Conservation (phyloP, 1,140 invertebrate genomes). For the Cotesia chilonis region DNA sequence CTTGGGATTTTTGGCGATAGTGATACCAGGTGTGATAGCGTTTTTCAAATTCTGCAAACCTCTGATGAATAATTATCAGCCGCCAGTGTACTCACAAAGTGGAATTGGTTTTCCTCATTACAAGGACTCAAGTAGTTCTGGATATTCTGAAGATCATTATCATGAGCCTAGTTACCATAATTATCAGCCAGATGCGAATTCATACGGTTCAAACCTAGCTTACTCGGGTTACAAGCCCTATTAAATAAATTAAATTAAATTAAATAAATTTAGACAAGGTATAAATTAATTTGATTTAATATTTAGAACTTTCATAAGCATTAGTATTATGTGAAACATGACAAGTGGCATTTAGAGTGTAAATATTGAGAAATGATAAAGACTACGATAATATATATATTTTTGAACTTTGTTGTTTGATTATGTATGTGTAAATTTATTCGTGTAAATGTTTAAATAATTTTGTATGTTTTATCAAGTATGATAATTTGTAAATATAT, state of each 20-base stretch:
- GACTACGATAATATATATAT: too few species aligned
- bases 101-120: slow-evolving; percentile 65
- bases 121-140: slow-evolving; percentile 56
- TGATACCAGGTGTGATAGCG: slow-evolving; percentile 79
- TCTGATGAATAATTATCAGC: slow-evolving; percentile 58
- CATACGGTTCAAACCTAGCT: slow-evolving; percentile 74
- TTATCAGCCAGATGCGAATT: slow-evolving; percentile 65
- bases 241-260: background rate
- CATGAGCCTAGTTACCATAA: slow-evolving; percentile 47
- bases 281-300: background rate
- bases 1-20: slow-evolving; percentile 78
- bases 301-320: slow-evolving; percentile 49
- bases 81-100: slow-evolving; percentile 67
- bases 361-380: too few species aligned
- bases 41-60: slow-evolving; percentile 82
- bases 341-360: too few species aligned
- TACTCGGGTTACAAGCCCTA: slow-evolving; percentile 21
- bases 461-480: too few species aligned
- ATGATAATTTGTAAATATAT: too few species aligned
- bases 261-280: background rate
- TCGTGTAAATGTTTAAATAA: too few species aligned
- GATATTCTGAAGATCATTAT: slow-evolving; percentile 33
- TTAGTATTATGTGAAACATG: slow-evolving; percentile 54
- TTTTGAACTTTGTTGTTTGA: too few species aligned
- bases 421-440: too few species aligned